A percentile compares a stretch with the other conserved stretches of the same genome.
Conservation (phyloP, 2,797 vertebrate species). For the Tapirus indicus region DNA sequence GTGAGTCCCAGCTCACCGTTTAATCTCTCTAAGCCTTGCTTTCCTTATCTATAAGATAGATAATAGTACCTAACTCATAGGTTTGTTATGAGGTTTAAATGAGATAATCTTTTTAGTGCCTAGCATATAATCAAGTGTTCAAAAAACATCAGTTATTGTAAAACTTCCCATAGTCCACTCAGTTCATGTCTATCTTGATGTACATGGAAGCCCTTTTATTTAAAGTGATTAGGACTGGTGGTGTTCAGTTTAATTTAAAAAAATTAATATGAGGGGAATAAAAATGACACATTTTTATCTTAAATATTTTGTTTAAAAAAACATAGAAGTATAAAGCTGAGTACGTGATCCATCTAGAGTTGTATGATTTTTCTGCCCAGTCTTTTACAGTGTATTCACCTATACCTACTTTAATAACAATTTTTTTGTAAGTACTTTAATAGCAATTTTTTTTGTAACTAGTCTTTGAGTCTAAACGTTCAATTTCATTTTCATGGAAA, state of each 20-base stretch:
- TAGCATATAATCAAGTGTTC: background rate
- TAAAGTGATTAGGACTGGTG: background rate
- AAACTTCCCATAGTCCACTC: background rate
- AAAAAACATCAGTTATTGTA: background rate
- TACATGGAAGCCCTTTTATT: background rate
- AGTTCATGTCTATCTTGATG: background rate
- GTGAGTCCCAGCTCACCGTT: background rate
- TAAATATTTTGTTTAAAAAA: background rate
- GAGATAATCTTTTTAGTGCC: background rate
- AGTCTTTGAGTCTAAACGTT: background rate
- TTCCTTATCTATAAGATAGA: background rate
- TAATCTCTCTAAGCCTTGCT: background rate
- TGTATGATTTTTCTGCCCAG: background rate
- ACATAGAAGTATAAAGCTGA: background rate
- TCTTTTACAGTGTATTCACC: background rate
- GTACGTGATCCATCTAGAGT: background rate
- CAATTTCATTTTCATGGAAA: background rate
- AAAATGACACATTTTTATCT: background rate
- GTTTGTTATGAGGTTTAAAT: conserved; percentile 23
- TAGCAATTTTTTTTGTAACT: background rate
- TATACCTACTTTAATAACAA: background rate
- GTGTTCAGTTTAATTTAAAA: background rate
- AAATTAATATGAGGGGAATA: background rate
- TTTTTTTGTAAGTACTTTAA: too few species aligned
- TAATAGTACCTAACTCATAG: background rate